Evolutionary conservation across 2,113 vertebrate species (phyloP).

Genomic region (Melanerpes aurifrons): DNA sequence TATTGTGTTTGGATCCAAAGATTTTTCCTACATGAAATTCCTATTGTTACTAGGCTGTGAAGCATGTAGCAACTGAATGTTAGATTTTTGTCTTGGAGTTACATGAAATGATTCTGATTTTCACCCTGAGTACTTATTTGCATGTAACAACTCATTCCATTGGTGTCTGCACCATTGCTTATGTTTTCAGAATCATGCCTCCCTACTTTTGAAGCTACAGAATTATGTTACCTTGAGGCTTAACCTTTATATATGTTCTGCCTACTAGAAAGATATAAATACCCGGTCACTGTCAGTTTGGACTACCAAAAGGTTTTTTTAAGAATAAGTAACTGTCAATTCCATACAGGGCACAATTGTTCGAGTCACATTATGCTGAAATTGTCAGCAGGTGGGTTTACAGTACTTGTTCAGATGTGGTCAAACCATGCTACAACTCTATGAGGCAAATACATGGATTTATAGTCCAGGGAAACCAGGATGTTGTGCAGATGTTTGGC

Average conservation of each 20-base stretch:
- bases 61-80: fast-evolving
- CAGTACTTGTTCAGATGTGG: neutral
- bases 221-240: neutral
- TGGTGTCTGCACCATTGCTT: neutral
- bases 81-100: neutral
- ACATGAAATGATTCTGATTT: neutral
- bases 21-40: neutral
- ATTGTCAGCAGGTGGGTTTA: neutral
- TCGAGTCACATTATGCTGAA: neutral
- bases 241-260: neutral
- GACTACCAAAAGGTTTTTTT: neutral
- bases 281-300: neutral
- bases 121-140: neutral
- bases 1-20: neutral
- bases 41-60: neutral
- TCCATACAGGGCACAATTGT: neutral
- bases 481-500: neutral
- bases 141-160: neutral
- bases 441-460: neutral
- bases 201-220: neutral
- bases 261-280: neutral
- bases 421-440: neutral
- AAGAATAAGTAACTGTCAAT: fast-evolving
- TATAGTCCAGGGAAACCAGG: neutral
- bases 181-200: neutral